Evolutionary conservation across 2,797 vertebrate genomes (phyloP), one percentile per base, ranked within the genome.

Genomic region (Thripadectes ignobilis): DNA sequence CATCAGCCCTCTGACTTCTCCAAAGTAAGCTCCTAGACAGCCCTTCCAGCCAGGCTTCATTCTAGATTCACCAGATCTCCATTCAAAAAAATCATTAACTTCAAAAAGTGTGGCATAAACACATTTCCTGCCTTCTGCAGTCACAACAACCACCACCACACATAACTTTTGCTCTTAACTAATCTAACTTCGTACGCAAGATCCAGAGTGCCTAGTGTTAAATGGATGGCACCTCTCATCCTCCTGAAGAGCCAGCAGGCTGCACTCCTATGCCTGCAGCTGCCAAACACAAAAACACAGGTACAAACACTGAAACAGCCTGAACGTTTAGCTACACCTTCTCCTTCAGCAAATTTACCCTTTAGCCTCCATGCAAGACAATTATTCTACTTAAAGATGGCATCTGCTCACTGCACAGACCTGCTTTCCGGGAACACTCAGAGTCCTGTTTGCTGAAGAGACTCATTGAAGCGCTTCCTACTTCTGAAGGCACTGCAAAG

Each of bases 191-290:
- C 13, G 39, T 13, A 5, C 0, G 4, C 19, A 51, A 46, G 16
- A 18, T 3, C 0, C 0, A 4, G 14, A 41, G 17, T 32, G 13
- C 3, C 4, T 19, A 2, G 4, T 7, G 7, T 38, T 62, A 63
- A 43, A 18, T 7, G 23, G 27, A 34, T 6, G 17, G 23, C 34
- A 65, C 5, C 6, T 22, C 14, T 18, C 6, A 1, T 4, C 14
- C 15, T 43, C 27, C 32, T 3, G 1, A 68, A 39, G 18, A 3
- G 1, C 14, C 38, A 72, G 14, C 4, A 73, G 10, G 13, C 26
- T 34, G 7, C 38, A 26, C 0, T 77, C 23, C 10, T 7, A n/a
- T 5, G 2, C 23, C 19, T 61, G 32, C 34, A 41, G 17, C 7
- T 75, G 7, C 46, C 84, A 78, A 84, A 55, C 11, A 62, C 39